Evolutionary conservation across 2,113 vertebrate species (phyloP).

Genomic region (Petromus typicus): DNA sequence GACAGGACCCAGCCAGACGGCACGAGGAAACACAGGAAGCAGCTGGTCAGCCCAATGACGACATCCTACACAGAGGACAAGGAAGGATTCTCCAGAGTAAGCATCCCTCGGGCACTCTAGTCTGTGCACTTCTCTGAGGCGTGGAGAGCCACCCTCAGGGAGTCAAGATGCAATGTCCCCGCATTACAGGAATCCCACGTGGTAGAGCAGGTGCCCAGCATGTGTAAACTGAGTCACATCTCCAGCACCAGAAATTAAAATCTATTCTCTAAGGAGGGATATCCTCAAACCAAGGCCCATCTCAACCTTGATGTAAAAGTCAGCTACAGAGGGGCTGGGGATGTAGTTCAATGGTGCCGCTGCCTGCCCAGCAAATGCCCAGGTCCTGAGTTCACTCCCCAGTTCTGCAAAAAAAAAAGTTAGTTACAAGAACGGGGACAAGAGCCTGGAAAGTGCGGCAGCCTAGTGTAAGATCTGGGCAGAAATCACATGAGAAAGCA

Average conservation of each 20-base stretch:
- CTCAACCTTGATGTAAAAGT: background rate
- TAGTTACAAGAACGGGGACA: background rate
- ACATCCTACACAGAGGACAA: slow-evolving; percentile 65
- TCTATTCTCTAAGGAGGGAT: background rate
- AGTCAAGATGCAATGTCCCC: background rate
- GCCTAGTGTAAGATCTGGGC: background rate
- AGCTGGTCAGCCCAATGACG: slow-evolving; percentile 62
- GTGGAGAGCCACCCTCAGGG: background rate
- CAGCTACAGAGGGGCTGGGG: too few species aligned
- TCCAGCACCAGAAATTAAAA: background rate
- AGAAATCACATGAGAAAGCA: background rate
- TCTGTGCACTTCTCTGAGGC: background rate
- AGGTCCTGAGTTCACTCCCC: too few species aligned
- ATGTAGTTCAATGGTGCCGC: too few species aligned
- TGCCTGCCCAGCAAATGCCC: too few species aligned
- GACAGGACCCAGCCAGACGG: slow-evolving; percentile 79
- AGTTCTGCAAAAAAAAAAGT: background rate
- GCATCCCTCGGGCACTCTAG: background rate
- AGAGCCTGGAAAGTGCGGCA: background rate
- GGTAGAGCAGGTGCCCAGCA: background rate
- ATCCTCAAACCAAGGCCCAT: background rate
- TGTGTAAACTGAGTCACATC: background rate
- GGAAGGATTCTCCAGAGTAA: slow-evolving; percentile 19
- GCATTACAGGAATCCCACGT: background rate
- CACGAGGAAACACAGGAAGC: slow-evolving; percentile 71